Percentiles rank a stretch among this genome's conserved stretches.
Evolutionary conservation across 2,888 invertebrate species (phyloP).

Genomic region (Suillia variegata): DNA sequence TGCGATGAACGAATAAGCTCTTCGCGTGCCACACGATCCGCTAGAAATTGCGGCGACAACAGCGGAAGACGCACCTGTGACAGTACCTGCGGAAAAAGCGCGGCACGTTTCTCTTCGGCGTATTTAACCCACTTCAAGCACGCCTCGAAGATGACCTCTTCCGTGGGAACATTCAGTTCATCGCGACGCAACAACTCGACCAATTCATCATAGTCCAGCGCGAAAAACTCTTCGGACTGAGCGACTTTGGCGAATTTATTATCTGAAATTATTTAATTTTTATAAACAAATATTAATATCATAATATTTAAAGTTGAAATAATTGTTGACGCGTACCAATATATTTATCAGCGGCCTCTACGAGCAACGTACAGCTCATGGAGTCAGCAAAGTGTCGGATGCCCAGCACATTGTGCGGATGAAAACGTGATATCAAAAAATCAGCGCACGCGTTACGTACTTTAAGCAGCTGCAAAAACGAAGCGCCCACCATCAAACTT

Average conservation of each 20-base stretch:
- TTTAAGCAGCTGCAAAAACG: conserved; percentile 77
- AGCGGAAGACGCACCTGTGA: conserved; percentile 79
- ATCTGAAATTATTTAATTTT: too few relatives aligned
- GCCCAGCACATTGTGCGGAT: conserved; percentile 80
- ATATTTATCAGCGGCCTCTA: conserved; percentile 77
- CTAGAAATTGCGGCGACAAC: conserved; percentile 79
- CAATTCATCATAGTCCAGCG: conserved; percentile 66
- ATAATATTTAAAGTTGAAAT: too few relatives aligned
- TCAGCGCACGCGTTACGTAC: conserved; percentile 84
- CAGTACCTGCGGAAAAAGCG: conserved; percentile 72
- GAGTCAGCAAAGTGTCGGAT: conserved; percentile 81
- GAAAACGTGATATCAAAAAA: conserved; percentile 78
- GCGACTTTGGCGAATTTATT: conserved; percentile 76
- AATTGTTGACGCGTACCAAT: too few relatives aligned
- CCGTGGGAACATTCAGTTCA: conserved; percentile 76
- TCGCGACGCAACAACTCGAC: conserved; percentile 74
- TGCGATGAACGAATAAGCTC: conserved; percentile 77
- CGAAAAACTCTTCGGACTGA: conserved; percentile 76
- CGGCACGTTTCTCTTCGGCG: conserved; percentile 65
- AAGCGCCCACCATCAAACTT: conserved; percentile 82
- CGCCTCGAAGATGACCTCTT: conserved; percentile 85
- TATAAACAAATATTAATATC: too few relatives aligned
- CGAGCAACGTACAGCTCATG: conserved; percentile 72
- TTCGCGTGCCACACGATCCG: conserved; percentile 80
- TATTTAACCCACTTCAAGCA: conserved; percentile 80